These are phyloP conservation scores for Gymnosoma rotundatum DNA, from an alignment of 2,888 invertebrate genomes.

Conservation along the genomic window DNA sequence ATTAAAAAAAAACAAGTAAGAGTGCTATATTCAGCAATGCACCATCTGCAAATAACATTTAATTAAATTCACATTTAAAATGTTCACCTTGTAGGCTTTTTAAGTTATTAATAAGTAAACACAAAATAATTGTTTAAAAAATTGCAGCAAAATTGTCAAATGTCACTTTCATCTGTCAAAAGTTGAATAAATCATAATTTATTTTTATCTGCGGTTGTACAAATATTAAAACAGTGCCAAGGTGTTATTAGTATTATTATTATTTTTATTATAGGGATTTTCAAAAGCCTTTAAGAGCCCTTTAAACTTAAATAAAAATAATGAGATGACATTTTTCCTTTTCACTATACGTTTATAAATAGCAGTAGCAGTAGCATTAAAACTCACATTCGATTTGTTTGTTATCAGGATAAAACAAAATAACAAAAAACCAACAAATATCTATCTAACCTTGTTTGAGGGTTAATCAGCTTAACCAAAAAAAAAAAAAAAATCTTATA, in stretches of 20 bases:
- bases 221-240: neutral
- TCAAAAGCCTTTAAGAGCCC: slow-evolving; percentile 18
- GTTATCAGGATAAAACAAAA: neutral
- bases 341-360: slow-evolving; percentile 16
- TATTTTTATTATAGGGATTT: neutral
- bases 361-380: slow-evolving; percentile 46
- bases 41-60: too few relatives aligned
- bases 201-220: neutral
- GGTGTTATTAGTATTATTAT: neutral
- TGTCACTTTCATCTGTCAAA: neutral
- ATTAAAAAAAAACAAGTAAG: too few relatives aligned
- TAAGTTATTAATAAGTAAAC: too few relatives aligned
- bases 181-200: neutral
- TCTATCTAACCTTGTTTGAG: slow-evolving; percentile 5
- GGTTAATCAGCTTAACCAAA: slow-evolving; percentile 28
- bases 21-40: too few relatives aligned
- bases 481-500: too few relatives aligned
- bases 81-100: too few relatives aligned
- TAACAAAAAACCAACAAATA: neutral
- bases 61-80: too few relatives aligned
- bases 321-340: slow-evolving; percentile 27
- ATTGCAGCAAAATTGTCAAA: neutral
- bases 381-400: slow-evolving; percentile 27
- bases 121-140: too few relatives aligned
- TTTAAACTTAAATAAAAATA: slow-evolving; percentile 26